Evolutionary conservation across 2,888 invertebrate genomes (phyloP).

Genomic region (Tetropium fuscum): DNA sequence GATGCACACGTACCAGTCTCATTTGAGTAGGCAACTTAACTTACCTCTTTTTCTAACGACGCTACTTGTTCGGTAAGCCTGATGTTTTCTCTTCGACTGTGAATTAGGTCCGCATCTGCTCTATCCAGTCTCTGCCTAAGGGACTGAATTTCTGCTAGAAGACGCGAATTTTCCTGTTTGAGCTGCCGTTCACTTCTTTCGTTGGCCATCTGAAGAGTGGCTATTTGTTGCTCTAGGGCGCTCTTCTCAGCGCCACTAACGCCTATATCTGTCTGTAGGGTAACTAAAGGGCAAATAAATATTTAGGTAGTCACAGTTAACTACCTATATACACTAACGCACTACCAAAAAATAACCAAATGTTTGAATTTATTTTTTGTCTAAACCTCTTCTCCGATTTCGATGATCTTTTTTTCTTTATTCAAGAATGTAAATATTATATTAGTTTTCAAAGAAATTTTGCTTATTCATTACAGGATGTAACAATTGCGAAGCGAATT

Average conservation of each 20-base stretch:
- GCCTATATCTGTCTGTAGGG: constrained; percentile 81
- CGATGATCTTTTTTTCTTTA: no score
- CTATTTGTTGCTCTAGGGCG: constrained; percentile 83
- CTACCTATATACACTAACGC: no score
- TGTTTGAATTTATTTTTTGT: no score
- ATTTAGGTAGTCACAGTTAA: no score
- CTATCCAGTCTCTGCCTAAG: constrained; percentile 82
- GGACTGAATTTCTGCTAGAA: constrained; percentile 82
- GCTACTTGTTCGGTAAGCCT: constrained; percentile 83
- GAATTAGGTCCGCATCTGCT: constrained; percentile 84
- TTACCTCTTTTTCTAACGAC: constrained; percentile 84
- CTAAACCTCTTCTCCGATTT: no score
- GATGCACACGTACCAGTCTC: no score
- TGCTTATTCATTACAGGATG: no score
- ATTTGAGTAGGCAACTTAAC: no score
- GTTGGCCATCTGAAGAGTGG: constrained; percentile 72
- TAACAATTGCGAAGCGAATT: no score
- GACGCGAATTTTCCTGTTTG: constrained; percentile 79
- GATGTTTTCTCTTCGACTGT: constrained; percentile 83
- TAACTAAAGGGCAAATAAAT: constrained; percentile 71
- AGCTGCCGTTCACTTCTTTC: constrained; percentile 82
- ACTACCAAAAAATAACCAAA: no score
- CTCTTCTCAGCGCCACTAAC: constrained; percentile 83
- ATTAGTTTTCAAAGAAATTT: no score
- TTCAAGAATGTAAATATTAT: no score